Conservation (phyloP, 92 coral and sea anemone genomes). For the Diadumene lineata region DNA sequence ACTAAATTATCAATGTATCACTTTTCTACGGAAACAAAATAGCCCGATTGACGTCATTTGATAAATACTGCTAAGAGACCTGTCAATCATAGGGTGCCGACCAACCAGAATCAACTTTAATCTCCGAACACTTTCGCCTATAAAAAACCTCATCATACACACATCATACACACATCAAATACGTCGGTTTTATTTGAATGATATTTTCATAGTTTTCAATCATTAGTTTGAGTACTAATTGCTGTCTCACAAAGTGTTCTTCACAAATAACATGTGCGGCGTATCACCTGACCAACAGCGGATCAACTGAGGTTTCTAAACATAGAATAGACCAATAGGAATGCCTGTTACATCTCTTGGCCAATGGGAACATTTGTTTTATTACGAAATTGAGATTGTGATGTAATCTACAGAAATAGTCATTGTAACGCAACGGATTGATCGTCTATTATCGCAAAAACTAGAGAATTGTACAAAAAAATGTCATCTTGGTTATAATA, state of each 20-base stretch:
- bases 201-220: neutral
- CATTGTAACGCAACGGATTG: neutral
- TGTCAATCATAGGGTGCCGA: conserved; percentile 7
- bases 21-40: conserved; percentile 14
- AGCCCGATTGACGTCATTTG: conserved; percentile 42
- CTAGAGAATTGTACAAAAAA: too few species aligned
- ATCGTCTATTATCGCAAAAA: too few species aligned
- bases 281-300: conserved; percentile 6
- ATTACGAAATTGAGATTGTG: conserved; percentile 11
- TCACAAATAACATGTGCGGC: conserved; percentile 12
- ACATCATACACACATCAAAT: neutral
- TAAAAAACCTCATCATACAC: neutral
- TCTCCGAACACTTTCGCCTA: neutral
- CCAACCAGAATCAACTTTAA: neutral
- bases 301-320: neutral
- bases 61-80: conserved; percentile 21
- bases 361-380: conserved; percentile 15
- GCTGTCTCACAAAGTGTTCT: neutral
- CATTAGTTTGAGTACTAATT: neutral
- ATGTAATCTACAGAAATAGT: neutral
- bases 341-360: neutral
- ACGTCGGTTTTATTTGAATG: neutral
- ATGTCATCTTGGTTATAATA: too few species aligned
- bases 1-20: conserved; percentile 14
- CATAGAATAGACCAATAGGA: neutral